Percentiles rank a stretch among this genome's conserved stretches.
Conservation (phyloP, 2,797 vertebrate species). For the Thaleichthys pacificus region DNA sequence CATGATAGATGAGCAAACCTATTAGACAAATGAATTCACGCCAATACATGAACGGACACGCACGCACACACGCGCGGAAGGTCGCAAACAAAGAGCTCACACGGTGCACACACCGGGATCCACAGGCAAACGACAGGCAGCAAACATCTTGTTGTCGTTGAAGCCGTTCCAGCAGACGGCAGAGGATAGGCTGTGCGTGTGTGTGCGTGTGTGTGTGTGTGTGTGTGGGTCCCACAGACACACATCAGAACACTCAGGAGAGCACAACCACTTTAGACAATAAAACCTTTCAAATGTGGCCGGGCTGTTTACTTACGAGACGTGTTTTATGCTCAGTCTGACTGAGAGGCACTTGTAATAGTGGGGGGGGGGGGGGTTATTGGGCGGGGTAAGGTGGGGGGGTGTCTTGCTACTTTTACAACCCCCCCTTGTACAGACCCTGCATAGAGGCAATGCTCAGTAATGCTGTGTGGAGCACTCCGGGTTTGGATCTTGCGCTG, state of each 20-base stretch:
- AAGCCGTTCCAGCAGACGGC: too few relatives aligned
- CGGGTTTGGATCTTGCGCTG: neutral
- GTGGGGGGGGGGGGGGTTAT: neutral
- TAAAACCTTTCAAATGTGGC: slow-evolving; percentile 39
- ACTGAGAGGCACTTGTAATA: neutral
- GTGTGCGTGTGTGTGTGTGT: too few relatives aligned
- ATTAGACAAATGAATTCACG: slow-evolving; percentile 54
- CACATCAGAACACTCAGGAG: neutral
- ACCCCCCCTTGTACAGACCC: neutral
- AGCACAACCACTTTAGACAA: slow-evolving; percentile 28
- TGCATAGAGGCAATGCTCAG: neutral
- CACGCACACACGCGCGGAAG: slow-evolving; percentile 6
- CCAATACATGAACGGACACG: slow-evolving; percentile 39
- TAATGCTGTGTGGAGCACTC: neutral
- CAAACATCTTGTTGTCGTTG: too few relatives aligned
- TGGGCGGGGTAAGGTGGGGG: neutral
- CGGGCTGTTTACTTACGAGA: slow-evolving; percentile 47
- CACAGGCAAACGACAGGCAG: too few relatives aligned
- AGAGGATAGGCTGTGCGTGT: too few relatives aligned
- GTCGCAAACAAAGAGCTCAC: too few relatives aligned
- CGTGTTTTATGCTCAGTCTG: slow-evolving; percentile 35
- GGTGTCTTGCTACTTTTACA: neutral
- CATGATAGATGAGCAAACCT: slow-evolving; percentile 54
- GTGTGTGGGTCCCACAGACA: too few relatives aligned
- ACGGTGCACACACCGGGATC: too few relatives aligned